Evolutionary conservation across 2,113 vertebrate genomes (phyloP).

Genomic region (Hippopotamus amphibius): DNA sequence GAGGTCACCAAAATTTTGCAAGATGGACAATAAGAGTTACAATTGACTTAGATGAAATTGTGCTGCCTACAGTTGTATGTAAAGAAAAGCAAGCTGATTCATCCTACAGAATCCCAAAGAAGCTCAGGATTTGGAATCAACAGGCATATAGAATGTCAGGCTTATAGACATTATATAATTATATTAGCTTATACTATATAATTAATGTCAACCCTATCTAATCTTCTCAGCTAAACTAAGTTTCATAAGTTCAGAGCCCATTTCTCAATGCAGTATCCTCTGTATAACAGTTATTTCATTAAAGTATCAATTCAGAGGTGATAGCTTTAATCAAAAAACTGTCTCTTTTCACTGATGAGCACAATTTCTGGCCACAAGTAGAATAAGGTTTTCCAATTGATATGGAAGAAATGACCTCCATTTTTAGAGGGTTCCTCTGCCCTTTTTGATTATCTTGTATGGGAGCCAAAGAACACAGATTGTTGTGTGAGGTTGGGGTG

Average conservation of each 20-base stretch:
- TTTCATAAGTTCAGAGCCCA: not conserved
- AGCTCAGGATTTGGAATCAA: not conserved
- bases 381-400: not conserved
- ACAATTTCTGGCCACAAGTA: not conserved
- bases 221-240: not conserved
- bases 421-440: slow-evolving; percentile 9
- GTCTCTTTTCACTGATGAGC: not conserved
- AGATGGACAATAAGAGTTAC: not conserved
- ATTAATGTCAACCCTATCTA: not conserved
- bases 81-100: not conserved
- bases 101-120: not conserved
- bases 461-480: not conserved
- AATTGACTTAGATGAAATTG: not conserved
- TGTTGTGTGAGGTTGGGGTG: not conserved
- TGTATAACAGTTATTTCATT: not conserved
- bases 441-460: not conserved
- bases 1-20: not conserved
- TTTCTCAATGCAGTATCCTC: not conserved
- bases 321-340: not conserved
- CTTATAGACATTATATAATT: not conserved
- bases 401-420: not conserved
- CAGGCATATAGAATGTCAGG: not conserved
- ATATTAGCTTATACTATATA: not conserved
- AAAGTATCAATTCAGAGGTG: not conserved
- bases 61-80: not conserved